These are phyloP conservation scores for Diabrotica balteata DNA, from an alignment of 2,888 invertebrate genomes.

Conservation along the genomic window DNA sequence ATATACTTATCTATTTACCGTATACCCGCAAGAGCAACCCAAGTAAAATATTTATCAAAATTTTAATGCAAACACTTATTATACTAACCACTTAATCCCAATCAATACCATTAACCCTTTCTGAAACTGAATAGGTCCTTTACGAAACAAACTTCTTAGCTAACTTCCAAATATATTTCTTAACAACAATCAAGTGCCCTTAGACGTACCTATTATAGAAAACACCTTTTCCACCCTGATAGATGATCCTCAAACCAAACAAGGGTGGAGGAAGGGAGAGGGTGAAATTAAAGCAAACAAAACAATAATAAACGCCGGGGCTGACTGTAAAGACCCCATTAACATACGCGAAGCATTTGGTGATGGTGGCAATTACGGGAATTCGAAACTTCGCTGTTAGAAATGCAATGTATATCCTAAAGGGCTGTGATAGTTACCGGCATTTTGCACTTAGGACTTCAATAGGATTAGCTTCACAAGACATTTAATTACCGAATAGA, in stretches of 20 bases:
- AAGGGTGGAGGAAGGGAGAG: conserved; percentile 6
- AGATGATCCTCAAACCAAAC: conserved; percentile 8
- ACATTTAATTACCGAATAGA: not conserved
- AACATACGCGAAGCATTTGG: conserved; percentile 5
- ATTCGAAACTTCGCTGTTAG: conserved; percentile 12
- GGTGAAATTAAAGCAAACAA: conserved; percentile 14
- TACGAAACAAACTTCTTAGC: not conserved
- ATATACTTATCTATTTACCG: too few species aligned
- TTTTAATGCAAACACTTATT: too few species aligned
- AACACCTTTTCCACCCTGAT: conserved; percentile 11
- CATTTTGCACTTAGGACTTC: not conserved
- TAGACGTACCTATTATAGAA: conserved; percentile 11
- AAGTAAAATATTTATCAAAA: too few species aligned
- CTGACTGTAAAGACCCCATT: conserved; percentile 5
- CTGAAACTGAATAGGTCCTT: not conserved
- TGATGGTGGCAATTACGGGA: conserved; percentile 10
- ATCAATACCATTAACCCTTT: conserved; percentile 5
- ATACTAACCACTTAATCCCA: not conserved
- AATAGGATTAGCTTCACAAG: conserved; percentile 3
- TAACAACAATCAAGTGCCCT: conserved; percentile 16
- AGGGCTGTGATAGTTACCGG: not conserved
- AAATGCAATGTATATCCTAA: conserved; percentile 4
- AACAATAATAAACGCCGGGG: not conserved
- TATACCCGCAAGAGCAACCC: too few species aligned
- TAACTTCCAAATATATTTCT: conserved; percentile 10